Conservation (phyloP, 2,797 vertebrate species). For the Manis pentadactyla region DNA sequence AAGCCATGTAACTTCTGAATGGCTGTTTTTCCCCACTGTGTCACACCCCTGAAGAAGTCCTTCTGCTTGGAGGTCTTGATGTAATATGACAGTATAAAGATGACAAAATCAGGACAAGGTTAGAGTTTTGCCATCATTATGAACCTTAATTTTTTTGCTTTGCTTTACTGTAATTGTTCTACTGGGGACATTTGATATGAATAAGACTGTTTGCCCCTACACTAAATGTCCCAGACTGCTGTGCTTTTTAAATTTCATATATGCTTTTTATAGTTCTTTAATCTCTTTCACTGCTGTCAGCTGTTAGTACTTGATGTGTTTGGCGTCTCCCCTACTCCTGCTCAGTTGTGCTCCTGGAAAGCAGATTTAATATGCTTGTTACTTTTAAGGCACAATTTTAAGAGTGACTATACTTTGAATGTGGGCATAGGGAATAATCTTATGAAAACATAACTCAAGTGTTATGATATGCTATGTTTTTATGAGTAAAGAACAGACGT, state of each 20-base stretch:
- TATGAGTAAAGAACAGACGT: not conserved
- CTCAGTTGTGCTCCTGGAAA: conserved; percentile 57
- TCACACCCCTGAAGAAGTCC: not conserved
- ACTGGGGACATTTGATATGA: conserved; percentile 1
- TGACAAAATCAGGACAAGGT: conserved; percentile 41
- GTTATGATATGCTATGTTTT: conserved; percentile 27
- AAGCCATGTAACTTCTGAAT: conserved; percentile 6
- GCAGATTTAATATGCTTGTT: conserved; percentile 63
- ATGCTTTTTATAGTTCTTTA: conserved; percentile 68
- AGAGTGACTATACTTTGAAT: not conserved
- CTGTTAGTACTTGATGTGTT: conserved; percentile 69
- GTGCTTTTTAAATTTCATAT: conserved; percentile 63
- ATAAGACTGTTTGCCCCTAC: conserved; percentile 35
- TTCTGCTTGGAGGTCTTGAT: not conserved
- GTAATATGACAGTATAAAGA: not conserved
- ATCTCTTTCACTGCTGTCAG: conserved; percentile 65
- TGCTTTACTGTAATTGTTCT: conserved; percentile 50
- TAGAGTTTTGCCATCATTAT: conserved; percentile 14
- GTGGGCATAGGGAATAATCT: not conserved
- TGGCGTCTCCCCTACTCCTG: conserved; percentile 45
- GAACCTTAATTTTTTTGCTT: not conserved
- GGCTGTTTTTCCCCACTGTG: not conserved
- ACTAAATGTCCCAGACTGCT: conserved; percentile 52
- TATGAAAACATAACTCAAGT: not conserved
- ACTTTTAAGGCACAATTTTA: conserved; percentile 42